Conservation (phyloP, 2,113 vertebrate genomes). For the Lutjanus erythropterus region DNA sequence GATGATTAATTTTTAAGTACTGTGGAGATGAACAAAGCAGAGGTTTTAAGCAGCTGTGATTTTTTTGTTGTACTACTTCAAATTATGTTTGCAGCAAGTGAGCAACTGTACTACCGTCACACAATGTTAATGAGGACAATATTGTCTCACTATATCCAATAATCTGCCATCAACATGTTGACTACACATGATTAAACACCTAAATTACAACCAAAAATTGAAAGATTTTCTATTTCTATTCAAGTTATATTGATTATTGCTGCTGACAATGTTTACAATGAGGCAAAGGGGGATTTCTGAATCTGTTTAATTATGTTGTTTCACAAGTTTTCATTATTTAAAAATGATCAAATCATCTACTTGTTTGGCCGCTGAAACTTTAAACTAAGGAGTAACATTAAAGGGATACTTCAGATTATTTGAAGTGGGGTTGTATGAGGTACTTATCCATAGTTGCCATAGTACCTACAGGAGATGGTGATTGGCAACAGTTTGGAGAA, state of each 20-base stretch:
- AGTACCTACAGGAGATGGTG: too few relatives aligned
- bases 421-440: too few relatives aligned
- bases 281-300: not conserved
- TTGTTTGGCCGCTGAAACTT: not conserved
- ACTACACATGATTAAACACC: not conserved
- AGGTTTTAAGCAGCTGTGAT: not conserved
- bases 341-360: not conserved
- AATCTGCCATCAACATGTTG: not conserved
- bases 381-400: not conserved
- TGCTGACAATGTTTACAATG: not conserved
- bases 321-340: not conserved
- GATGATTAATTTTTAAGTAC: conserved; percentile 9
- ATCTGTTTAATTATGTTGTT: not conserved
- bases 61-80: not conserved
- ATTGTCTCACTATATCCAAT: not conserved
- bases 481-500: too few relatives aligned
- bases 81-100: not conserved
- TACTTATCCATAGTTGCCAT: too few relatives aligned
- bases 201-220: not conserved
- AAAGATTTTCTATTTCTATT: not conserved
- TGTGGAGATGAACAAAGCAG: not conserved
- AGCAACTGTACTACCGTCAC: not conserved
- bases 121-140: not conserved
- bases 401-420: too few relatives aligned
- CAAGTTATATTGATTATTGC: not conserved